Base-by-base conservation (phyloP, 2,797 vertebrate species). In the Xiphorhynchus erythropygius region DNA sequence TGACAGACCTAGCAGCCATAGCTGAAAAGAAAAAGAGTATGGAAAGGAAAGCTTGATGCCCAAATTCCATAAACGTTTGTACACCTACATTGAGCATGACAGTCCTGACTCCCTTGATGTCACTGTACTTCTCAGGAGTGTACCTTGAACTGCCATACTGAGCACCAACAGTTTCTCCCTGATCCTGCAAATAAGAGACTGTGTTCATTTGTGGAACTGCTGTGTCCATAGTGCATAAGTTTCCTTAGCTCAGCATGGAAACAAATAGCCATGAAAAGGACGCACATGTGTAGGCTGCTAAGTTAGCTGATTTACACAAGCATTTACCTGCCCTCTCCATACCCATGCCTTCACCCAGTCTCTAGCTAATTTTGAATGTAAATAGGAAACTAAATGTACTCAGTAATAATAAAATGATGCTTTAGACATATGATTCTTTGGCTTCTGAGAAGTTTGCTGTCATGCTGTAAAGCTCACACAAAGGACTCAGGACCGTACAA, bases 391-490 rank as follows among this genome's bases (percentile, higher is more conserved):
- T 33, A 13, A 0, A 44, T 9, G 3, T 33, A 52, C 23, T 33
- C 13, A 25, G n/a, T 22, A 65, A 25, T 30, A 84, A 71, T 53
- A 74, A 93, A 84, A 37, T 2, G 3, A 57, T 86, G 60, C n/a
- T 87, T 91, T 71, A 37, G 15, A 67, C 44, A 63, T 46, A 3
- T 5, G 15, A 69, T 71, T 73, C 28, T 74, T 84, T 56, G 44
- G 78, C 55, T 90, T 87, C 68, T 35, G 63, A 70, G 52, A 84
- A 76, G 83, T 84, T 94, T 69, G 59, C 32, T n/a, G 15, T 77
- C 52, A 9, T 84, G 71, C 46, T 79, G 18, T 57, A 80, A 75
- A 60, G 30, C 44, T 76, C 76, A 15, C 69, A 28, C 55, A 16
- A 33, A 88, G 59, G 47, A 49, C 23, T 70, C 16, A 2, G 50